Evolutionary conservation across 2,113 vertebrate species (phyloP), one percentile per base, ranked within the genome.

Genomic region (Colaptes auratus): DNA sequence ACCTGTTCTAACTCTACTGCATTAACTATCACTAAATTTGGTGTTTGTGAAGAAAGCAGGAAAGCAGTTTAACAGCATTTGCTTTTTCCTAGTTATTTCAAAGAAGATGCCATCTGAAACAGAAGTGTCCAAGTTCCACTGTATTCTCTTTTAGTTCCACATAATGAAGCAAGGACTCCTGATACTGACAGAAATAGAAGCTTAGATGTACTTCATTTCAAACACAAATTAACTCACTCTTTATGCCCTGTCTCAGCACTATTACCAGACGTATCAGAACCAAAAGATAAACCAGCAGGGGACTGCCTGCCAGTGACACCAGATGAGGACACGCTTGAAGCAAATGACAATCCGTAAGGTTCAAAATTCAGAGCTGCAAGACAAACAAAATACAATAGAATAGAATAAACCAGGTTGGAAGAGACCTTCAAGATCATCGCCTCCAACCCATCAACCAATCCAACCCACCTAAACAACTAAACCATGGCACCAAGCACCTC

Each of bases 321-420:
- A 72, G 98, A 98, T 36, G 98, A 98, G 10, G 98, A 98, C 90
- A 98, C 96, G 65, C 98, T 98, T 69, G 98, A 97, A 59, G 98
- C 98, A 97, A 99, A 98, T 15, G 98, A 98, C 65, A 99, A 97
- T 83, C 98, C 97, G 27, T 99, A 99, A 8, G 99, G 99, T 96
- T 99, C 99, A 97, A 99, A 98, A 97, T 98, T 99, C 96, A 99
- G 95, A 63, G 97, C 99, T 99, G 97, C 73, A 94, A 96, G 86
- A 95, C 73, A 96, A 21, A 93, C 23, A 96, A 33, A 84, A 52
- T 16, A n/a, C n/a, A n/a, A n/a, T n/a, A n/a, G n/a, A n/a, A n/a
- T n/a, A n/a, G n/a, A n/a, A n/a, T n/a, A n/a, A n/a, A n/a, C n/a
- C n/a, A n/a, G n/a, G n/a, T n/a, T n/a, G n/a, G n/a, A n/a, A n/a